Conservation (phyloP, 2,113 vertebrate genomes). For the Brachypteracias leptosomus region DNA sequence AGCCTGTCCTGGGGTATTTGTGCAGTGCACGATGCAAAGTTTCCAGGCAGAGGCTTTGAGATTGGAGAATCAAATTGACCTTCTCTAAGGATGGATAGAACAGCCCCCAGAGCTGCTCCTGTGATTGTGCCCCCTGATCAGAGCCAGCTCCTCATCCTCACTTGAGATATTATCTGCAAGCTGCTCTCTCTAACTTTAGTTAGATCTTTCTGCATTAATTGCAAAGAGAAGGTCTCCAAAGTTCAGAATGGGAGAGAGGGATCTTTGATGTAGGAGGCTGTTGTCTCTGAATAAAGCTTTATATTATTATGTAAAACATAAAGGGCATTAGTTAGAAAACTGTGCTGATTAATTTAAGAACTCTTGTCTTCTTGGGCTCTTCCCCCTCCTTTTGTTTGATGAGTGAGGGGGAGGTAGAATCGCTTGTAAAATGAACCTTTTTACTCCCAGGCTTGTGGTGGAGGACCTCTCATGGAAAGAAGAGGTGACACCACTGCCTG, state of each 20-base stretch:
- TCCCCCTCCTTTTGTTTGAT: neutral
- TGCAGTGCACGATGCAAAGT: fast-evolving
- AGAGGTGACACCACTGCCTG: neutral
- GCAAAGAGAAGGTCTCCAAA: neutral
- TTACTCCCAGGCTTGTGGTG: neutral
- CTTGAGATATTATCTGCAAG: neutral
- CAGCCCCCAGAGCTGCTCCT: neutral
- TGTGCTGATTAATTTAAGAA: neutral
- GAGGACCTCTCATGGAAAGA: fast-evolving
- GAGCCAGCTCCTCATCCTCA: neutral
- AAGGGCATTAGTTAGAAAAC: conserved; percentile 1
- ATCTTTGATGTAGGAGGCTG: conserved; percentile 18
- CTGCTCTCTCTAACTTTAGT: neutral
- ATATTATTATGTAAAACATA: conserved; percentile 35
- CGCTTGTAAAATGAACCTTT: neutral
- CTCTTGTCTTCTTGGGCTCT: neutral
- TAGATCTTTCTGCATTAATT: conserved; percentile 2
- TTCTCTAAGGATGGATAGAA: neutral
- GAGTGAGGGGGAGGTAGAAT: neutral
- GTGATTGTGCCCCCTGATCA: neutral
- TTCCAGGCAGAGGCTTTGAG: neutral
- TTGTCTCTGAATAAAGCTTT: conserved; percentile 2
- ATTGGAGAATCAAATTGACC: neutral
- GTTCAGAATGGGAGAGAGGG: neutral
- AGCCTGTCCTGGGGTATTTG: neutral